These are phyloP conservation scores for Minunthozetes semirufus DNA, from an alignment of 2,888 invertebrate genomes.

Conservation along the genomic window DNA sequence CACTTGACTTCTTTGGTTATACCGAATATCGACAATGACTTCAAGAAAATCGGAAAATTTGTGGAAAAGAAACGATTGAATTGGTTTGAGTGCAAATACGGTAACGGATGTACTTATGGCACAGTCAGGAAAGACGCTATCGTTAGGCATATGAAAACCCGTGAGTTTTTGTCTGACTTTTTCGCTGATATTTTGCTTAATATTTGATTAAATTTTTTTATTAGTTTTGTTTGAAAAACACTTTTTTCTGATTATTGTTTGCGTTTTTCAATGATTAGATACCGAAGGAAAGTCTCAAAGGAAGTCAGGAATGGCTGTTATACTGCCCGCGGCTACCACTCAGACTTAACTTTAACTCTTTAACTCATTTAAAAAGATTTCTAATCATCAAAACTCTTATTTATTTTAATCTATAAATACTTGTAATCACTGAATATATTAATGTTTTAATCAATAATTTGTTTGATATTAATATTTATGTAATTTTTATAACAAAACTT, in stretches of 20 bases:
- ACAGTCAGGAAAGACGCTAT: slow-evolving; percentile 11
- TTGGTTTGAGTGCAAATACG: slow-evolving; percentile 27
- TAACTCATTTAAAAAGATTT: not conserved
- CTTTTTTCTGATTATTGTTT: not conserved
- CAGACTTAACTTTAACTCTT: not conserved
- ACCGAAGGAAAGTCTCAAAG: slow-evolving; percentile 30
- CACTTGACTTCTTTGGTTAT: not conserved
- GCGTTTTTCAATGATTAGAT: not conserved
- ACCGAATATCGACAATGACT: not conserved
- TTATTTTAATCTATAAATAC: not conserved
- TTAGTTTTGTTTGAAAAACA: no score
- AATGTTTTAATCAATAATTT: not conserved
- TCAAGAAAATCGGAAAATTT: not conserved
- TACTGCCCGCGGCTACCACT: slow-evolving; percentile 10
- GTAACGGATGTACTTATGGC: slow-evolving; percentile 19
- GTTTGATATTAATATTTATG: not conserved
- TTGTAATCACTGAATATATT: no score
- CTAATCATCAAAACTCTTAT: not conserved
- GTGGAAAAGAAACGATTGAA: not conserved
- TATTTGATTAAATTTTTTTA: no score
- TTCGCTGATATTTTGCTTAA: not conserved
- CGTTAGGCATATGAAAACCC: slow-evolving; percentile 22
- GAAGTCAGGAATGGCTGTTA: not conserved
- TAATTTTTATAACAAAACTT: not conserved
- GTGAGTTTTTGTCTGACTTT: not conserved